phyloP scores from a whole-genome alignment of 2,888 invertebrate genomes.

The Pristionchus japonicus region DNA sequence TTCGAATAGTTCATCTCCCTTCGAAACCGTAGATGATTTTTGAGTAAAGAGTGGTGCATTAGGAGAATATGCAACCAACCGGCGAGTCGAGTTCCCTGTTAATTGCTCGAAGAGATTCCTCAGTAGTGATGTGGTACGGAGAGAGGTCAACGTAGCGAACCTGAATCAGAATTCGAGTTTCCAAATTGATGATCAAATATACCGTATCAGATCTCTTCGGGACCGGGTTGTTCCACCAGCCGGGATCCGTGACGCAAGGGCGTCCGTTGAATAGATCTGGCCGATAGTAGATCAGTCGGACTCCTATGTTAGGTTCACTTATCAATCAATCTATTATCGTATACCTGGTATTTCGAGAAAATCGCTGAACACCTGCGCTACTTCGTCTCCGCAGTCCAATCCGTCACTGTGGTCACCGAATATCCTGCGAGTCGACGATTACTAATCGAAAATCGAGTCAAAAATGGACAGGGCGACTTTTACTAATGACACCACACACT shows the following conservation, averaged over 20 bases:
- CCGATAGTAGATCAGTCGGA: slow-evolving; percentile 64
- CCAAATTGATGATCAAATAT: too few species aligned
- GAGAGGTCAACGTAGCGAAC: slow-evolving; percentile 65
- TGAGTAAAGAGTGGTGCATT: too few species aligned
- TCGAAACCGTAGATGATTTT: too few species aligned
- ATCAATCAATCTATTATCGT: background rate
- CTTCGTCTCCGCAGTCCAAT: slow-evolving; percentile 68
- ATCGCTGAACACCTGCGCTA: slow-evolving; percentile 58
- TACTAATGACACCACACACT: background rate
- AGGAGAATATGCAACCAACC: too few species aligned
- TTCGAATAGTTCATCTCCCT: too few species aligned
- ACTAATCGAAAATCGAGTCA: background rate
- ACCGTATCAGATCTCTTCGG: slow-evolving; percentile 55
- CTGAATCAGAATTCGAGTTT: too few species aligned
- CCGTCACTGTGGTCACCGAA: slow-evolving; percentile 66
- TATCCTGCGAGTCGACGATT: background rate
- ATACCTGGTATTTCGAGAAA: slow-evolving; percentile 56
- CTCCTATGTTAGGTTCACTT: slow-evolving; percentile 28
- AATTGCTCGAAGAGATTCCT: slow-evolving; percentile 65
- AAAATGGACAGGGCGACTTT: background rate
- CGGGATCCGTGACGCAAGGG: slow-evolving; percentile 53
- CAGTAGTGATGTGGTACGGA: slow-evolving; percentile 66
- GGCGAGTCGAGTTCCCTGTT: slow-evolving; percentile 51
- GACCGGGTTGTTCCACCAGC: slow-evolving; percentile 62
- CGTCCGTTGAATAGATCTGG: slow-evolving; percentile 67